These are phyloP conservation scores for Okamejei kenojei DNA, from an alignment of 2,797 vertebrate species.

Conservation along the genomic window DNA sequence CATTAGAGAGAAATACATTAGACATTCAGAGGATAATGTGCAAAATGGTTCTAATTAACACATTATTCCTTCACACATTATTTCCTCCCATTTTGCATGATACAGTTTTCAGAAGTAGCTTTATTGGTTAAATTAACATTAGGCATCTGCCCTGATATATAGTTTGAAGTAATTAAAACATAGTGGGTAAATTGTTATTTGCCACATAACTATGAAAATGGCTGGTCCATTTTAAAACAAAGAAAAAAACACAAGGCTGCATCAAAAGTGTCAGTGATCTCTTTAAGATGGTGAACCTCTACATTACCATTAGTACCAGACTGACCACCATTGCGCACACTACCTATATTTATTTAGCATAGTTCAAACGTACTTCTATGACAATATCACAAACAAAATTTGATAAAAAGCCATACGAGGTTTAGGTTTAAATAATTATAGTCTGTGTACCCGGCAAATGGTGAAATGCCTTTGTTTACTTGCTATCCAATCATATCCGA, in stretches of 20 bases:
- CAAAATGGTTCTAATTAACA: neutral
- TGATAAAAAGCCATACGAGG: too few species aligned
- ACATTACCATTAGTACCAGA: too few species aligned
- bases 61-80: neutral
- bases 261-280: neutral
- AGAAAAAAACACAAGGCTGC: neutral
- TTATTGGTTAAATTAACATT: neutral
- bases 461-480: too few species aligned
- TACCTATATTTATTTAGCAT: too few species aligned
- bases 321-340: too few species aligned
- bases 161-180: neutral
- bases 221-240: neutral
- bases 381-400: too few species aligned
- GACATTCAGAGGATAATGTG: neutral
- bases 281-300: neutral
- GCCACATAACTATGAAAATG: neutral
- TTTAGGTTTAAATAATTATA: too few species aligned
- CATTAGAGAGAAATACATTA: neutral
- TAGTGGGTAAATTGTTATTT: neutral
- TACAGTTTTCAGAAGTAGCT: neutral
- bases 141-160: neutral
- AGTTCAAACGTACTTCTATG: too few species aligned
- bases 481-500: too few species aligned
- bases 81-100: neutral
- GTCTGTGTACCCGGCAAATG: too few species aligned